These are phyloP conservation scores for Drosophila antonietae DNA, from an alignment of 2,888 invertebrate species.

Conservation along the genomic window DNA sequence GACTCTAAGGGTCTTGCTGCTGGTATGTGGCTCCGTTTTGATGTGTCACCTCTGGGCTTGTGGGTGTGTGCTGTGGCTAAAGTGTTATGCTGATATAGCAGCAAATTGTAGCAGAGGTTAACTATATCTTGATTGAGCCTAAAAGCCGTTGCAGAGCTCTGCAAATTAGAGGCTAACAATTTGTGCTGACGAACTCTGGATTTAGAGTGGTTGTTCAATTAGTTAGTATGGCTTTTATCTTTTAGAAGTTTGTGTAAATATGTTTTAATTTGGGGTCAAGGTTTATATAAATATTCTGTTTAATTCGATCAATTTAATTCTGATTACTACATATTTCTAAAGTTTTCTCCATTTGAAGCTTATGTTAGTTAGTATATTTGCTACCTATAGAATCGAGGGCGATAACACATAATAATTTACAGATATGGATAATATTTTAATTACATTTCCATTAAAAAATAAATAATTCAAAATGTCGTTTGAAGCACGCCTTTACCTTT, in stretches of 20 bases:
- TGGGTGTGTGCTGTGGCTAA: conserved; percentile 46
- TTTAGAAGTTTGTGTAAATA: background rate
- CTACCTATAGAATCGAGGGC: too few relatives aligned
- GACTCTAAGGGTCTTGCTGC: conserved; percentile 22
- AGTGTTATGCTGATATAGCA: background rate
- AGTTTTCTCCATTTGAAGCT: too few relatives aligned
- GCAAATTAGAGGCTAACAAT: conserved; percentile 8
- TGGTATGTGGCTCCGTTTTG: conserved; percentile 16
- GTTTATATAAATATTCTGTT: background rate
- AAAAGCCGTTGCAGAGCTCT: background rate
- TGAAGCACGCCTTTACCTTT: background rate
- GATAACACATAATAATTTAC: too few relatives aligned
- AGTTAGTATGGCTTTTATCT: background rate
- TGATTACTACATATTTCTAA: too few relatives aligned
- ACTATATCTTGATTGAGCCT: conserved; percentile 26
- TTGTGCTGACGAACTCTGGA: conserved; percentile 15
- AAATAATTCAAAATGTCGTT: background rate
- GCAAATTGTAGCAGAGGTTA: conserved; percentile 26
- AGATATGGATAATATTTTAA: background rate
- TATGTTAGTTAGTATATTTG: too few relatives aligned
- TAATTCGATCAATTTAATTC: too few relatives aligned
- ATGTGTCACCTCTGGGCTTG: conserved; percentile 60
- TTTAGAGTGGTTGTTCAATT: conserved; percentile 1
- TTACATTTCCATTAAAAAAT: background rate
- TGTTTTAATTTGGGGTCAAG: background rate